phyloP scores from a whole-genome alignment of 92 coral and sea anemone genomes.

The Phenganax stokvisi region DNA sequence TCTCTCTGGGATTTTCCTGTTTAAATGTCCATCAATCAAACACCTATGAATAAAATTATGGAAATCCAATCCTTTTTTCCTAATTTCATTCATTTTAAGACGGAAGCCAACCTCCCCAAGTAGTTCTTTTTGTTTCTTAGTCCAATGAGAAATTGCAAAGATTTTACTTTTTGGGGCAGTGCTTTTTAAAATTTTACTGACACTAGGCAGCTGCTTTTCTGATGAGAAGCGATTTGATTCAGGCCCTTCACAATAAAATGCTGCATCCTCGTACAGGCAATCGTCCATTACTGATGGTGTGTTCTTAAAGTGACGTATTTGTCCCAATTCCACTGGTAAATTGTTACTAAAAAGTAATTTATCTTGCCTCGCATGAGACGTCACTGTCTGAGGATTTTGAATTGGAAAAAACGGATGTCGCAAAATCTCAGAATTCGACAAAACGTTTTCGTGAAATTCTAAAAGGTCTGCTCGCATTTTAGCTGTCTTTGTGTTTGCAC shows the following conservation, averaged over 20 bases:
- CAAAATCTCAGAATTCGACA: constrained; percentile 63
- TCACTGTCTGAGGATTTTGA: neutral
- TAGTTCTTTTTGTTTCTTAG: constrained; percentile 67
- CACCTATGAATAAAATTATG: constrained; percentile 65
- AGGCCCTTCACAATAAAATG: neutral
- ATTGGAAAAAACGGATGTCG: constrained; percentile 64
- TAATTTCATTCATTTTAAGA: constrained; percentile 53
- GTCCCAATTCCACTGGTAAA: constrained; percentile 43
- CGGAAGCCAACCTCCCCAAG: constrained; percentile 72
- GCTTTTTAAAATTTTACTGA: constrained; percentile 57
- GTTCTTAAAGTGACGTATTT: constrained; percentile 57
- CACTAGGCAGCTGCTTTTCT: constrained; percentile 54
- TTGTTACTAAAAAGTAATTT: constrained; percentile 27
- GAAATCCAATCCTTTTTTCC: constrained; percentile 59
- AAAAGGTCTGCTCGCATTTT: constrained; percentile 53
- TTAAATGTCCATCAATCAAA: constrained; percentile 36
- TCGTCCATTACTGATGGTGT: constrained; percentile 33
- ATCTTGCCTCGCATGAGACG: neutral
- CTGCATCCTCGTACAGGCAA: constrained; percentile 21
- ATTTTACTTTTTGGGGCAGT: constrained; percentile 58
- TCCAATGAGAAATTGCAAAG: constrained; percentile 72
- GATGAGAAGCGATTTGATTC: neutral
- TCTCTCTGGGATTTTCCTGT: constrained; percentile 32
- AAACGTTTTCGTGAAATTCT: constrained; percentile 52
- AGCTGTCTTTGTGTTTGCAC: constrained; percentile 63